Evolutionary conservation across 2,797 vertebrate genomes (phyloP).

Genomic region (Peromyscus aztecus): DNA sequence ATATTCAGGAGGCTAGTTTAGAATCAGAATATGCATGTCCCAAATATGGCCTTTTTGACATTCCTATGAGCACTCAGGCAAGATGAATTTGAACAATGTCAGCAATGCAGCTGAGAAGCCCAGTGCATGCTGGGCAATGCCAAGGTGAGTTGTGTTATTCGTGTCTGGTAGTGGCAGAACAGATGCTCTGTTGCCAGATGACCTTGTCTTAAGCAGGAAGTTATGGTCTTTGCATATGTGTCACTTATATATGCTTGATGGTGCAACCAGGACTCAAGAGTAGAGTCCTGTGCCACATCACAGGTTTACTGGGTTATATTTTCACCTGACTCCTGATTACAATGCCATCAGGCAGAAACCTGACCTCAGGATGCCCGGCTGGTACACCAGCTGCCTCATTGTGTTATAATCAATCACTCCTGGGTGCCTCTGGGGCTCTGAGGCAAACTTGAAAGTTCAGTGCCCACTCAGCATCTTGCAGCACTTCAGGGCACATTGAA

Average conservation of each 20-base stretch:
- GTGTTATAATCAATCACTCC: neutral
- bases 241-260: neutral
- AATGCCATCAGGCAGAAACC: neutral
- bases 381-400: neutral
- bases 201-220: neutral
- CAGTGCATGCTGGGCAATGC: neutral
- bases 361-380: neutral
- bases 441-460: neutral
- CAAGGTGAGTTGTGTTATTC: neutral
- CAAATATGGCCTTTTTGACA: neutral
- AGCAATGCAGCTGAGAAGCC: neutral
- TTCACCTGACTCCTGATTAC: neutral
- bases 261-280: fast-evolving
- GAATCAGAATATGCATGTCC: neutral
- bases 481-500: neutral
- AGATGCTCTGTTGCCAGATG: neutral
- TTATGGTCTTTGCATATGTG: neutral
- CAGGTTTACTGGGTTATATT: neutral
- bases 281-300: neutral
- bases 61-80: conserved; percentile 5
- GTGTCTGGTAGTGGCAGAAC: neutral
- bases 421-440: neutral
- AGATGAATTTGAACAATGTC: neutral
- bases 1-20: conserved; percentile 30
- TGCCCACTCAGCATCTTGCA: neutral